Conservation (phyloP, 2,888 invertebrate genomes). For the Lithophane semibrunnea region DNA sequence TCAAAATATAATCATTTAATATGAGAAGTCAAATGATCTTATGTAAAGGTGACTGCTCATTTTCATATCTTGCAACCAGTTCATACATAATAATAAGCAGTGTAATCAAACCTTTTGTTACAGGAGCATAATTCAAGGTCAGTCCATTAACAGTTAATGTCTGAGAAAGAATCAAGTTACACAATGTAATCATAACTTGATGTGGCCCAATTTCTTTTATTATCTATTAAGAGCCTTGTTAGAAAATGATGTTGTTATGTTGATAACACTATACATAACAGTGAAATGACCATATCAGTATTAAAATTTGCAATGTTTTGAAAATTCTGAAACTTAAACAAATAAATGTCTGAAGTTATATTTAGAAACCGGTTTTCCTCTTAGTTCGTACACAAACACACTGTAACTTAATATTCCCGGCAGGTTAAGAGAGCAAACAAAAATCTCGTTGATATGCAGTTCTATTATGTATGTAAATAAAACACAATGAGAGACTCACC, state of each 20-base stretch:
- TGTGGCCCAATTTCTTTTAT: conserved; percentile 16
- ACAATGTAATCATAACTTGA: conserved; percentile 20
- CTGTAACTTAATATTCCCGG: conserved; percentile 45
- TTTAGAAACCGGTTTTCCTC: conserved; percentile 39
- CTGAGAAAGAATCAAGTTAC: conserved; percentile 41
- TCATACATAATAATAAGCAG: conserved; percentile 10
- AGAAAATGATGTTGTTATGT: conserved; percentile 32
- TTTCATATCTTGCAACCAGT: conserved; percentile 12
- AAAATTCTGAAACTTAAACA: conserved; percentile 12
- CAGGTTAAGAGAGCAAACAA: conserved; percentile 56
- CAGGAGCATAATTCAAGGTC: conserved; percentile 47
- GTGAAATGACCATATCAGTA: neutral
- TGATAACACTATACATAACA: conserved; percentile 21
- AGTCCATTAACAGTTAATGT: conserved; percentile 22
- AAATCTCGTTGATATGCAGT: conserved; percentile 57
- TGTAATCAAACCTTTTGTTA: conserved; percentile 2
- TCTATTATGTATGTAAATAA: conserved; percentile 59
- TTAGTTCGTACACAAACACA: conserved; percentile 24
- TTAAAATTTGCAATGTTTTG: conserved; percentile 3
- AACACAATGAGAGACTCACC: conserved; percentile 48
- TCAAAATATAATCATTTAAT: neutral
- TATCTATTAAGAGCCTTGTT: conserved; percentile 16
- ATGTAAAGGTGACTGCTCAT: neutral
- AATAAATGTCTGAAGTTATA: conserved; percentile 21
- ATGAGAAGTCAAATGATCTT: neutral